Percentiles rank a stretch among this genome's conserved stretches.
phyloP scores from a whole-genome alignment of 2,113 vertebrate species.

The Rynchops niger region DNA sequence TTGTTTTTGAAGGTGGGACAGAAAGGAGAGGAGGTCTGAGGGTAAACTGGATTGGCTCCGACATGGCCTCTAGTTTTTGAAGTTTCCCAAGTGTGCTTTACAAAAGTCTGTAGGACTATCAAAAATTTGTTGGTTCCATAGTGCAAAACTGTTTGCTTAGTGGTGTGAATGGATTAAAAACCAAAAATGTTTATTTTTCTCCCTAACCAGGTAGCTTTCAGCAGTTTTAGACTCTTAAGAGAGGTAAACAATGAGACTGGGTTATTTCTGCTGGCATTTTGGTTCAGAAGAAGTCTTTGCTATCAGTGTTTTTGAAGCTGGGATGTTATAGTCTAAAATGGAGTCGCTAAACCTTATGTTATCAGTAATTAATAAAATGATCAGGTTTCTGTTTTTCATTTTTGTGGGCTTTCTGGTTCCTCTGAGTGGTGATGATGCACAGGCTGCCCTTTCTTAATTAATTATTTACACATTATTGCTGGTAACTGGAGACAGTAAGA shows the following conservation, averaged over 20 bases:
- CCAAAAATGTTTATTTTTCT: neutral
- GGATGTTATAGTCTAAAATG: neutral
- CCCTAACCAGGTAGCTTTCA: neutral
- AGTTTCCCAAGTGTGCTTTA: neutral
- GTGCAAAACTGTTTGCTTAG: neutral
- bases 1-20: neutral
- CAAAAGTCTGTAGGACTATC: neutral
- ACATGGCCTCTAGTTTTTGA: neutral
- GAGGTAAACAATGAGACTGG: neutral
- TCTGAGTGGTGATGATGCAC: neutral
- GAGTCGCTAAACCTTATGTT: neutral
- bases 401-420: conserved; percentile 3
- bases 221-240: neutral
- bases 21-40: neutral
- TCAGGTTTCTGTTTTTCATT: neutral
- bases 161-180: neutral
- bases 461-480: conserved; percentile 3
- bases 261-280: neutral
- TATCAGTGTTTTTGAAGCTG: neutral
- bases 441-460: conserved; percentile 3
- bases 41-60: neutral
- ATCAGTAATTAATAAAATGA: conserved; percentile 24
- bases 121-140: neutral
- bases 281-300: neutral
- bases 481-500: neutral